Evolutionary conservation across 2,113 vertebrate species (phyloP).

Genomic region (Illadopsis cleaveri): DNA sequence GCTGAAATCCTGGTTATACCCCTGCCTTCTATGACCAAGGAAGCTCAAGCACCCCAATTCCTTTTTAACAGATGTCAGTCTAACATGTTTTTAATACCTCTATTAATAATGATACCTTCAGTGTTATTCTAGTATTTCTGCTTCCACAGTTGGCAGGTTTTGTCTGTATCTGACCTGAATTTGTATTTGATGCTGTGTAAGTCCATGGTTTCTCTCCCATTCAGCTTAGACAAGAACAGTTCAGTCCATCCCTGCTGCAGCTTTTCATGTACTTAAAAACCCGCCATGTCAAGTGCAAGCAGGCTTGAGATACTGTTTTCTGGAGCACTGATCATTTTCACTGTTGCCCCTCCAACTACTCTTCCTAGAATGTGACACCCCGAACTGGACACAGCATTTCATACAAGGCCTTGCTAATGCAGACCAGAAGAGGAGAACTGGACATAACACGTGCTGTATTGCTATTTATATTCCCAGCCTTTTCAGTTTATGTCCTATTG

Average conservation of each 20-base stretch:
- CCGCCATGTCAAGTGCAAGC: background rate
- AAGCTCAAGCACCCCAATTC: background rate
- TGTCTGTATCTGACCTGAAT: background rate
- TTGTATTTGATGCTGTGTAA: background rate
- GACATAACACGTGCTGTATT: fast-evolving
- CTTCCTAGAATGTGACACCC: background rate
- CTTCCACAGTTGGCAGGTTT: background rate
- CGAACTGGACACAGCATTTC: background rate
- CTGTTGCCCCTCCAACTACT: background rate
- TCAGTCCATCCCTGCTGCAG: background rate
- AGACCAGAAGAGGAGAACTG: background rate
- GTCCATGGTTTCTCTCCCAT: background rate
- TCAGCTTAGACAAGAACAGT: background rate
- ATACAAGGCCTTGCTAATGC: background rate
- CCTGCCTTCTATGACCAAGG: background rate
- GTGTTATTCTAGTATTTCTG: background rate
- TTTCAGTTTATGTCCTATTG: background rate
- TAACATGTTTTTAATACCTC: background rate
- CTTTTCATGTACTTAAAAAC: background rate
- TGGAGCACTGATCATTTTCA: background rate
- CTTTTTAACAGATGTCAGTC: background rate
- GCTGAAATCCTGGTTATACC: background rate
- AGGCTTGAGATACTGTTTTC: background rate
- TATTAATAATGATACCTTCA: background rate
- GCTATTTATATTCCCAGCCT: background rate